Conservation (phyloP, 1,140 invertebrate genomes). For the Pseudomyrmex dendroicus region DNA sequence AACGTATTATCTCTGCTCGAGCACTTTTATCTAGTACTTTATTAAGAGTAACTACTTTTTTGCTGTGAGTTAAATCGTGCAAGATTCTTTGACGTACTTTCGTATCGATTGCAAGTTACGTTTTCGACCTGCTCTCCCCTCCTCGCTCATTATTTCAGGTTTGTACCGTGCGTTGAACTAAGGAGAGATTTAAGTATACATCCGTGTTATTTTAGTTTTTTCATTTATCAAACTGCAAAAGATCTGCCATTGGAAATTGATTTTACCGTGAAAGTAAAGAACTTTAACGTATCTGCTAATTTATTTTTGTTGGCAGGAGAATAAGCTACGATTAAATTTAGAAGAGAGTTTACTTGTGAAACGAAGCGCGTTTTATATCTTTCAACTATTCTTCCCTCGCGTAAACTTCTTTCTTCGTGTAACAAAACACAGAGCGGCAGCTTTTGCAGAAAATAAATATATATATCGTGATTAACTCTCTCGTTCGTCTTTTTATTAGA, state of each 20-base stretch:
- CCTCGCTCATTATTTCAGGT: slow-evolving; percentile 32
- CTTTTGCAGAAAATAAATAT: slow-evolving; percentile 6
- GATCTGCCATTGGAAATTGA: slow-evolving; percentile 37
- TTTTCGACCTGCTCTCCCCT: not conserved
- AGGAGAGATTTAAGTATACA: slow-evolving; percentile 21
- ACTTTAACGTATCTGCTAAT: slow-evolving; percentile 40
- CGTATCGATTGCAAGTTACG: slow-evolving; percentile 2
- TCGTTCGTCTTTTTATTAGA: not conserved
- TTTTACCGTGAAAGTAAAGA: slow-evolving; percentile 35
- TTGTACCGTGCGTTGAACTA: slow-evolving; percentile 20
- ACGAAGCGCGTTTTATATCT: slow-evolving; percentile 33
- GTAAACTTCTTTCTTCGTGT: not conserved
- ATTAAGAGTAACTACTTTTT: slow-evolving; percentile 18
- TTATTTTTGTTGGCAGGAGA: slow-evolving; percentile 37
- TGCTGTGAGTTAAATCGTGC: not conserved
- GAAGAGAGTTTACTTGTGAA: not conserved
- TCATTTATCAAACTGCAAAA: slow-evolving; percentile 28
- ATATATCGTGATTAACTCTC: slow-evolving; percentile 1
- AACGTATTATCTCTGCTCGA: not conserved
- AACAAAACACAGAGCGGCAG: not conserved
- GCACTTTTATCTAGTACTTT: not conserved
- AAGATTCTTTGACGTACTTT: slow-evolving; percentile 36
- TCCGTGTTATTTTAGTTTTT: slow-evolving; percentile 38
- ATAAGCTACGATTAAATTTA: slow-evolving; percentile 50
- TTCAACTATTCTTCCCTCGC: not conserved